Evolutionary conservation across 2,888 invertebrate genomes (phyloP), one percentile per base, ranked within the genome.

Genomic region (Masnerella sp.): DNA sequence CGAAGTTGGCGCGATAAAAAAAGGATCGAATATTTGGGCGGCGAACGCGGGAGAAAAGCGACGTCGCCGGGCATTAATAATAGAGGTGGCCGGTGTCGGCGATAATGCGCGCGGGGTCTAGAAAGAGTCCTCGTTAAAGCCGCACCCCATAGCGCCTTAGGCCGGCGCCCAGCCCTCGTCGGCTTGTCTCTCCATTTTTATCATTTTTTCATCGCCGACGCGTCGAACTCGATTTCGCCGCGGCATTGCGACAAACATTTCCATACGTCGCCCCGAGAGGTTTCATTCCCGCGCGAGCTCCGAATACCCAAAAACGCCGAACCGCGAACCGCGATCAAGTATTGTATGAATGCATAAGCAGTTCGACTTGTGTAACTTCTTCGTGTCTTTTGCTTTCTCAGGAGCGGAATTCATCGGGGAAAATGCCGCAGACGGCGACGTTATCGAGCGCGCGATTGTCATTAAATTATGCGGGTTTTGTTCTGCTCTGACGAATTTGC

Each of bases 11-110:
- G 3, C 8, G 32, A 11, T n/a, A 11, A 9, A 4, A n/a, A 58
- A 43, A 25, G 11, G 12, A 49, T 45, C 59, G 17, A 52, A 69
- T 52, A 54, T 61, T 61, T 61, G 68, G 68, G 28, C 28, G 30
- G 45, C 42, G 59, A 38, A 47, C 68, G 61, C 68, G 68, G 54
- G 68, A 69, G 59, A 69, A 69, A 69, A 61, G 52, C 69, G 61
- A 54, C 61, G 61, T 54, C 69, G 69, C 17, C 56, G 38, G 54
- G 52, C 65, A 71, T 71, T 71, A 71, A 71, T 71, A 71, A 71
- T 71, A 71, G 58, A 71, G 71, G 71, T 71, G 61, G 72, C 59
- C 67, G 67, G 67, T 67, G 67, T 49, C 67, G 67, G 72, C 61
- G 72, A 67, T 73, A 73, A 67, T 67, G 62, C 67, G 54, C 72